Conservation (phyloP, 2,888 invertebrate genomes). For the Clostera curtula region DNA sequence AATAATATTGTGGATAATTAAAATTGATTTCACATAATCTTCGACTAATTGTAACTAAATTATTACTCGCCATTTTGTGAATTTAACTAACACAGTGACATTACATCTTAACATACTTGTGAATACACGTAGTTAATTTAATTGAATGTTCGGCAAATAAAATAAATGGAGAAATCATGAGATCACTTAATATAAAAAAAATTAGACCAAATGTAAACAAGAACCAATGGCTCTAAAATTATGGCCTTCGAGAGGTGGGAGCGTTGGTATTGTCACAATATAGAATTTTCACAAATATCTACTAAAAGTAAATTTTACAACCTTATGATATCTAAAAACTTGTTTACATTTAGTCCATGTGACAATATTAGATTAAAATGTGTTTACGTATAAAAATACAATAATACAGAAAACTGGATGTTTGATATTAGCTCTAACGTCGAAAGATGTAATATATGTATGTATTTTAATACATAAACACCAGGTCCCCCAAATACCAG, state of each 20-base stretch:
- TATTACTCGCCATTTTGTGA: too few relatives aligned
- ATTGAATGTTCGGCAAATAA: too few relatives aligned
- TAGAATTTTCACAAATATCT: too few relatives aligned
- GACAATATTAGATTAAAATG: constrained; percentile 23
- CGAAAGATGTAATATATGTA: constrained; percentile 9
- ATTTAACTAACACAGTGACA: too few relatives aligned
- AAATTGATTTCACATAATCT: too few relatives aligned
- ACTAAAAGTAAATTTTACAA: constrained; percentile 18
- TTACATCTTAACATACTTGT: too few relatives aligned
- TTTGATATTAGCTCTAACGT: constrained; percentile 6
- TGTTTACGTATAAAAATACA: constrained; percentile 40
- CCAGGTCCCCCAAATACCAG: constrained; percentile 37
- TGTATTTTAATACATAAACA: constrained; percentile 28
- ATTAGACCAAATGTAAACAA: constrained; percentile 65
- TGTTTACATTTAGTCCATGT: constrained; percentile 61
- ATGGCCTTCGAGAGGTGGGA: constrained; percentile 43
- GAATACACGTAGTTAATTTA: too few relatives aligned
- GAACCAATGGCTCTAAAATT: constrained; percentile 33
- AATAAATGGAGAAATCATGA: constrained; percentile 56
- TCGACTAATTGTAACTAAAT: too few relatives aligned
- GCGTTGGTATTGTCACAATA: too few relatives aligned
- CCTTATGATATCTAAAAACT: constrained; percentile 26
- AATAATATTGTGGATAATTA: too few relatives aligned
- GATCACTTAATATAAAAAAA: constrained; percentile 56
- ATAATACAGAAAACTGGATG: constrained; percentile 19